A percentile compares a stretch with the other conserved stretches of the same genome.
Conservation (phyloP, 2,113 vertebrate species). For the Coptodon bakossiorum region DNA sequence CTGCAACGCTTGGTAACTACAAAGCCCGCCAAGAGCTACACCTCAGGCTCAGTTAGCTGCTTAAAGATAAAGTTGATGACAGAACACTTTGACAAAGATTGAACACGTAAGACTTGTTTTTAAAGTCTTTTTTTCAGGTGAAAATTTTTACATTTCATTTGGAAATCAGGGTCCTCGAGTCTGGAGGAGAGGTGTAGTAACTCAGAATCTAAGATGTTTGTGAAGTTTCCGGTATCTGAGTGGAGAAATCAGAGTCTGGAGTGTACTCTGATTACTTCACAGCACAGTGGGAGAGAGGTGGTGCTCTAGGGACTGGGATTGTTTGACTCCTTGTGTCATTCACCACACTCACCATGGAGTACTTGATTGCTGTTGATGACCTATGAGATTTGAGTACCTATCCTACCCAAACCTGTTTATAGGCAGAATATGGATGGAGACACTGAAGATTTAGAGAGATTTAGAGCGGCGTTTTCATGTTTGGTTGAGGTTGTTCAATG, state of each 20-base stretch:
- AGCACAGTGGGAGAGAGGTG: not conserved
- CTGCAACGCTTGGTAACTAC: not conserved
- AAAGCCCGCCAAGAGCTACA: not conserved
- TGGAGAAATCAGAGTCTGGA: not conserved
- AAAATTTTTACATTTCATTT: not conserved
- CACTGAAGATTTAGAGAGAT: not conserved
- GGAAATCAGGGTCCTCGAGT: not conserved
- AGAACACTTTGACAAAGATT: not conserved
- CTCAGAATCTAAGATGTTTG: not conserved
- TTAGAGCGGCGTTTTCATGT: not conserved
- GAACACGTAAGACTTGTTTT: not conserved
- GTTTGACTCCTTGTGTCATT: not conserved
- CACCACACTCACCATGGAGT: not conserved
- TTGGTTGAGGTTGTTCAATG: not conserved
- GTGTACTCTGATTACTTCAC: not conserved
- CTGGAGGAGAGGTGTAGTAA: not conserved
- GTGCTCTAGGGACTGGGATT: not conserved
- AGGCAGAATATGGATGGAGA: not conserved
- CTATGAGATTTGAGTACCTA: not conserved
- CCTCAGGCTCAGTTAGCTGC: not conserved
- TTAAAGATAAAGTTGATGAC: not conserved
- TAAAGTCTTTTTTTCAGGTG: not conserved
- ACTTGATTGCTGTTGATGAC: not conserved
- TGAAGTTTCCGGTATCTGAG: not conserved
- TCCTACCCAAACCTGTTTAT: not conserved